Base-by-base conservation (phyloP, 2,113 vertebrate species). In the Menidia beryllina region DNA sequence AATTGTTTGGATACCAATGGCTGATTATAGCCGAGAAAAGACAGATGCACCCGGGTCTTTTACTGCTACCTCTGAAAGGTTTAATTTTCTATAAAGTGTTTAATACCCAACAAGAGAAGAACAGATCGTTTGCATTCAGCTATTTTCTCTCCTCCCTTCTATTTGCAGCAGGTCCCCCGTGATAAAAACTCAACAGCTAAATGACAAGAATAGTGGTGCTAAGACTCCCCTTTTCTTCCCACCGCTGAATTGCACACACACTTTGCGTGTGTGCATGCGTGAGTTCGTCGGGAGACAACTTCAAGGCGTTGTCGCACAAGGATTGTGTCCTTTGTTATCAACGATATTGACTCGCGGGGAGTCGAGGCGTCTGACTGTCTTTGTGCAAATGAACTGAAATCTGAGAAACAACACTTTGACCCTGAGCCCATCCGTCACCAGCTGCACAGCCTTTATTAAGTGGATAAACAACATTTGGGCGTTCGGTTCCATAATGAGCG, bases 301-400 rank as follows among this genome's bases (percentile, higher is more conserved):
- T 89, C 62, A 52, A 88, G 80, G 79, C 77, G 89, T 93, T 93
- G 94, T 92, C 94, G 93, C 93, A 89, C 90, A 93, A 91, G 88
- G 94, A 93, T 94, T 93, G 92, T 93, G 94, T 94, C 94, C 93
- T 91, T 93, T 95, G 94, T 96, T 95, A 94, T 95, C 95, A 94
- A 93, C 93, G 91, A 92, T 96, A 98, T 98, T 95, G 97, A 98
- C 95, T 96, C 92, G 93, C 94, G 93, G 94, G 90, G 94, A 91
- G 91, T 91, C 88, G 79, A 93, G 96, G 97, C 96, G 96, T 97
- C 97, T 94, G 94, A 88, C 94, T 97, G 97, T 97, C 97, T 95
- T 97, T 93, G 94, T 94, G 96, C 93, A 92, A 97, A 96, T 94
- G 92, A 95, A 96, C 94, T 91, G 96, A 96, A 97, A 98, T 95